Conservation (phyloP, 53 echinoderm and acorn worm genomes). For the Arbacia lixula region DNA sequence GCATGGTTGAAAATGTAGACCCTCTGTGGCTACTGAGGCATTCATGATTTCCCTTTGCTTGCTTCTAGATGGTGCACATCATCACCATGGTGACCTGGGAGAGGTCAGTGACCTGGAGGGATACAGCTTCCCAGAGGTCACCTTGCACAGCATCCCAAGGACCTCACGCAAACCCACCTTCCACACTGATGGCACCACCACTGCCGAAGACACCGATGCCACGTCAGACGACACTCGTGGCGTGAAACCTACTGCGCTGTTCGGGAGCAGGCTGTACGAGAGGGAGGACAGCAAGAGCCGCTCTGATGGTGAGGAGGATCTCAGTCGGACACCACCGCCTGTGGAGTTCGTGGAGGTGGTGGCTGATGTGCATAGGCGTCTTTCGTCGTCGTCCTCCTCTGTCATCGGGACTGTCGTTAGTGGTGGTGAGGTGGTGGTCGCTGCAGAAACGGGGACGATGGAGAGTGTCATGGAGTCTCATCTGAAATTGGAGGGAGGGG, state of each 20-base stretch:
- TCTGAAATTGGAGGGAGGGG: too few species aligned
- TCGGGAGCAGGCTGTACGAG: neutral
- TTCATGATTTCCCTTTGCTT: neutral
- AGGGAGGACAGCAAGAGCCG: conserved; percentile 6
- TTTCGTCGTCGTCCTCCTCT: neutral
- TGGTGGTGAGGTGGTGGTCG: too few species aligned
- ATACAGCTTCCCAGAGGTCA: conserved; percentile 63
- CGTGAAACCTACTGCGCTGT: neutral
- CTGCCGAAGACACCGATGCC: conserved; percentile 23
- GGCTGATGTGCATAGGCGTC: neutral
- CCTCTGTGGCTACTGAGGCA: too few species aligned
- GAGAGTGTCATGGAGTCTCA: too few species aligned
- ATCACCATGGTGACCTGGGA: neutral
- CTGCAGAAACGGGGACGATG: too few species aligned
- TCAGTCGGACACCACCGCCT: neutral
- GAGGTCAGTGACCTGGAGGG: conserved; percentile 51
- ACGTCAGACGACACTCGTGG: neutral
- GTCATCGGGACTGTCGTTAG: neutral
- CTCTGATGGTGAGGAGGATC: neutral
- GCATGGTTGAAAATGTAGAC: too few species aligned
- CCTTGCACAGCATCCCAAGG: conserved; percentile 51
- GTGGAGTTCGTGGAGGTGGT: neutral
- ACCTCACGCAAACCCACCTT: neutral
- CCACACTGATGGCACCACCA: neutral
- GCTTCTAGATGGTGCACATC: neutral